phyloP scores from a whole-genome alignment of 2,797 vertebrate species.

The Echiichthys vipera region DNA sequence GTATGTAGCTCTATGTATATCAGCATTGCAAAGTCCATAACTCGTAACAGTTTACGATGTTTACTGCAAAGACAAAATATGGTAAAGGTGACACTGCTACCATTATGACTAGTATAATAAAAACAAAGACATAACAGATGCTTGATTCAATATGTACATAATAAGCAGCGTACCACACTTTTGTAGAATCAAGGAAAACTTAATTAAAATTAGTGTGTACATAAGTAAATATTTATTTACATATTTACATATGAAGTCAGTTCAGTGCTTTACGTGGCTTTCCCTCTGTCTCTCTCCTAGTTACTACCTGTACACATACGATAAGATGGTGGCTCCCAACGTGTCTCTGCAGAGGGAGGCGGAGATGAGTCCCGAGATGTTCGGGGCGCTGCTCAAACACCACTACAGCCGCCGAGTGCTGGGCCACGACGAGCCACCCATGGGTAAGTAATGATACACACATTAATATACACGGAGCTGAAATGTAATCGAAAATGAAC shows the following conservation, averaged over 20 bases:
- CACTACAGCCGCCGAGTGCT: slow-evolving; percentile 79
- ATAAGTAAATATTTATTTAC: background rate
- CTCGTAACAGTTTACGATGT: slow-evolving; percentile 28
- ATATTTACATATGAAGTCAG: background rate
- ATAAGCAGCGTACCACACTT: background rate
- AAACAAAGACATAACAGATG: background rate
- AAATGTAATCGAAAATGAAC: too few species aligned
- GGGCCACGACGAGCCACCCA: slow-evolving; percentile 74
- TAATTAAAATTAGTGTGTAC: background rate
- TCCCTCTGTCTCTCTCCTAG: slow-evolving; percentile 71
- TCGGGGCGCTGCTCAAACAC: slow-evolving; percentile 84
- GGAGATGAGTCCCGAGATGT: slow-evolving; percentile 80
- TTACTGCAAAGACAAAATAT: slow-evolving; percentile 18
- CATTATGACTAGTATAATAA: background rate
- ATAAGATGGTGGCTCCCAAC: slow-evolving; percentile 97
- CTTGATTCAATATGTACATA: background rate
- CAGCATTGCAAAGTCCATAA: slow-evolving; percentile 23
- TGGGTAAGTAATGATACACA: slow-evolving; percentile 77
- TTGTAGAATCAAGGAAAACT: background rate
- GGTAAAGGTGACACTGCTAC: slow-evolving; percentile 32
- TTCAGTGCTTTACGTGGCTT: slow-evolving; percentile 17
- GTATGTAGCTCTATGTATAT: slow-evolving; percentile 25
- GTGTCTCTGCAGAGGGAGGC: slow-evolving; percentile 88
- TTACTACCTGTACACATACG: slow-evolving; percentile 97
- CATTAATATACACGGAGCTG: background rate